Percentiles rank a stretch among this genome's conserved stretches.
These are phyloP conservation scores for Oryzias woworae DNA, from an alignment of 2,113 vertebrate species.

Conservation along the genomic window DNA sequence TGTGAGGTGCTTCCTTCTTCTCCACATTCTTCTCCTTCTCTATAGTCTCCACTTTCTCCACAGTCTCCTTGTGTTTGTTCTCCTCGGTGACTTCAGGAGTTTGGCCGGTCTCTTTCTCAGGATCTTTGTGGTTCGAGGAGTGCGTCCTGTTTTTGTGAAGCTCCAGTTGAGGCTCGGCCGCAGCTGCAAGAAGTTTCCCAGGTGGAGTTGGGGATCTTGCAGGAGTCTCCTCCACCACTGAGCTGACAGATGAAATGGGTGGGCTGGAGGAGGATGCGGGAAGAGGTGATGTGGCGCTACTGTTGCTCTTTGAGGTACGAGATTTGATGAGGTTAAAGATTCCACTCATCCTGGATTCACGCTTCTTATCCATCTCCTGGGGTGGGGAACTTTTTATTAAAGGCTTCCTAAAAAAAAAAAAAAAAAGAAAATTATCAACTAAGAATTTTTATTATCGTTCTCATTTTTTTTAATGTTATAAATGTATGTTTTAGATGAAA, in stretches of 20 bases:
- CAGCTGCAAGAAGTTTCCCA: constrained; percentile 49
- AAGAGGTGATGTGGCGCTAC: constrained; percentile 50
- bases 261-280: constrained; percentile 11
- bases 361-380: constrained; percentile 82
- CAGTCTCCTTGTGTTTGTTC: constrained; percentile 48
- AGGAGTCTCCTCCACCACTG: constrained; percentile 68
- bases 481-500: no score
- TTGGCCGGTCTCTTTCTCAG: constrained; percentile 31
- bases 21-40: constrained; percentile 54
- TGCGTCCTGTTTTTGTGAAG: constrained; percentile 31
- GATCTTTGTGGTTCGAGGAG: neutral
- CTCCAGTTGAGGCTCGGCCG: constrained; percentile 23
- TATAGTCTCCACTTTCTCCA: constrained; percentile 19
- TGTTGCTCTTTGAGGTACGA: constrained; percentile 76
- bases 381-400: constrained; percentile 54
- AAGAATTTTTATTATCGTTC: no score
- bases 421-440: neutral
- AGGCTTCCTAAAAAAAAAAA: constrained; percentile 61
- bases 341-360: constrained; percentile 88
- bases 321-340: constrained; percentile 93
- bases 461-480: no score
- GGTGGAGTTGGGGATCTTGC: constrained; percentile 62
- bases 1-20: constrained; percentile 67
- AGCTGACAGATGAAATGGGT: constrained; percentile 8
- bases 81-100: constrained; percentile 74